These are phyloP conservation scores for Bubo bubo DNA, from an alignment of 2,113 vertebrate genomes.

Conservation along the genomic window DNA sequence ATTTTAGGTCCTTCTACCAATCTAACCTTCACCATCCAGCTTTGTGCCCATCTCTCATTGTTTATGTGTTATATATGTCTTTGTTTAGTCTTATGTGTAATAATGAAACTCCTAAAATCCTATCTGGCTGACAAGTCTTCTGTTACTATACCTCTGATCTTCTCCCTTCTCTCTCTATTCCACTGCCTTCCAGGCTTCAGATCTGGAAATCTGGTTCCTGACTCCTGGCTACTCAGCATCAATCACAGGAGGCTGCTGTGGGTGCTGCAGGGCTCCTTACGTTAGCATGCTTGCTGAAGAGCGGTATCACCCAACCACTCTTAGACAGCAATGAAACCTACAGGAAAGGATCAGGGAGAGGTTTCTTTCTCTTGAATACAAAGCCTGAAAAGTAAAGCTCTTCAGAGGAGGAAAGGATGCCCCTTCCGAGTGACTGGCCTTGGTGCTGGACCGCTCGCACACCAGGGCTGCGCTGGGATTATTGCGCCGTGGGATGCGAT, in stretches of 20 bases:
- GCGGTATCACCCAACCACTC: not conserved
- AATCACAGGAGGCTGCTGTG: not conserved
- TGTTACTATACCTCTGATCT: not conserved
- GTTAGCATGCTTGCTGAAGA: no score
- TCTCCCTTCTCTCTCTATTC: not conserved
- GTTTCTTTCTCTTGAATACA: not conserved
- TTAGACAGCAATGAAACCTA: not conserved
- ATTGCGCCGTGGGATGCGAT: accelerated
- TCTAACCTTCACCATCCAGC: not conserved
- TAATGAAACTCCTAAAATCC: not conserved
- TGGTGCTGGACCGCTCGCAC: accelerated
- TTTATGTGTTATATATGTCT: not conserved
- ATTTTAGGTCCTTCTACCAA: not conserved
- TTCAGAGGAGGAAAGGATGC: not conserved
- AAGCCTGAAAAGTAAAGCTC: not conserved
- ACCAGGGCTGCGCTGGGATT: accelerated
- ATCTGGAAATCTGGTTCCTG: not conserved
- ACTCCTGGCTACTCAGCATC: not conserved
- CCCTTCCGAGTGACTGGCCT: accelerated
- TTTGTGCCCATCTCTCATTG: not conserved
- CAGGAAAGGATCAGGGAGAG: not conserved
- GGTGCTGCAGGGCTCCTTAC: not conserved
- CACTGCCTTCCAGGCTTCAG: not conserved
- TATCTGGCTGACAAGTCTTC: not conserved
- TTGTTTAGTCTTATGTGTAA: not conserved